Conservation (phyloP, 1,140 invertebrate species). For the Saccostrea glomerata region DNA sequence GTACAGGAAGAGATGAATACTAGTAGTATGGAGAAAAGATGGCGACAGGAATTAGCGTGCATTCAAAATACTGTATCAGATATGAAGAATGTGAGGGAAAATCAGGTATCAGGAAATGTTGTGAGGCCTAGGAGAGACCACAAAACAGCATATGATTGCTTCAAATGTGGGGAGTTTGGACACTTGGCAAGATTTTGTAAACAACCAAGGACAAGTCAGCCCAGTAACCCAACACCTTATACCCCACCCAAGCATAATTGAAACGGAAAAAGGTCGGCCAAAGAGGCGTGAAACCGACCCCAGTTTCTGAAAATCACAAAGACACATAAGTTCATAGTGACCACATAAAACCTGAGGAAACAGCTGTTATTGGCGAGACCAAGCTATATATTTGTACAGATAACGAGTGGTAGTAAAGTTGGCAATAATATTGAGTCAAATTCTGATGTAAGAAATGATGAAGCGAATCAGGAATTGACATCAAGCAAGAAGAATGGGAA, state of each 20-base stretch:
- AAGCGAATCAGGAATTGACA: background rate
- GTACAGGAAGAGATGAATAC: background rate
- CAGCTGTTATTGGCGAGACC: constrained; percentile 5
- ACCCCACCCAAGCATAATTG: background rate
- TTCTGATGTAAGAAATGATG: background rate
- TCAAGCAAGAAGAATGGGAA: background rate
- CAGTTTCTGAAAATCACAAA: no score
- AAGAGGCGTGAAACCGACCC: no score
- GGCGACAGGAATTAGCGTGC: background rate
- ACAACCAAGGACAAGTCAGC: background rate
- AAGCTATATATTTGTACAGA: background rate
- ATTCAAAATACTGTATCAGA: background rate
- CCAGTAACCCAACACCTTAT: background rate
- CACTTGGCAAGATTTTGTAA: background rate
- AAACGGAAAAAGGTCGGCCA: background rate
- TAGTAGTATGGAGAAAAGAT: background rate
- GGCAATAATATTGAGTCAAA: background rate
- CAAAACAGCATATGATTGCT: background rate
- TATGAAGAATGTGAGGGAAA: background rate
- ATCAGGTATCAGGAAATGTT: background rate
- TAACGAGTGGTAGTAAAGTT: background rate
- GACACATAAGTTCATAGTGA: no score
- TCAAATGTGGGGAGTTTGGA: constrained; percentile 11
- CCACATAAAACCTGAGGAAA: background rate
- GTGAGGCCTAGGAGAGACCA: background rate